phyloP scores from a whole-genome alignment of 2,113 vertebrate species.

The Mus pahari region DNA sequence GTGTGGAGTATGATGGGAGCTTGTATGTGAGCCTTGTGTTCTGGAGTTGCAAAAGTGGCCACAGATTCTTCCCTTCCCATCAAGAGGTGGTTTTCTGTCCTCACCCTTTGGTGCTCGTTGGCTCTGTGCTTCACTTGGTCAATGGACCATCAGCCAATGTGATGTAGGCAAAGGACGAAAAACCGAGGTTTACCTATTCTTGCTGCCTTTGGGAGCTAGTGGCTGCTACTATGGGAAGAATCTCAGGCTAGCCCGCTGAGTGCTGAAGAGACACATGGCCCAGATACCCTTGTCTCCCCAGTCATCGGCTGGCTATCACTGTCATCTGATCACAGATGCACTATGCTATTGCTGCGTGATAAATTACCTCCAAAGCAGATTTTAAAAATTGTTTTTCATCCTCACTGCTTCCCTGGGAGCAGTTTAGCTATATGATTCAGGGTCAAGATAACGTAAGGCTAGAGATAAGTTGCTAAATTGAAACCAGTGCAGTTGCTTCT shows the following conservation, averaged over 20 bases:
- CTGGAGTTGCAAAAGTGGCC: not conserved
- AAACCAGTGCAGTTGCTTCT: not conserved
- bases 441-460: not conserved
- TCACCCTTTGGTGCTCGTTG: not conserved
- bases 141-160: not conserved
- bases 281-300: not conserved
- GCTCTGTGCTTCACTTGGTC: not conserved
- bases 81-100: not conserved
- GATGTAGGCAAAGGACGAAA: not conserved
- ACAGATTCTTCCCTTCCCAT: not conserved
- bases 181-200: not conserved
- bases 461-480: not conserved
- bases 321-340: not conserved
- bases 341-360: not conserved
- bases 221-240: not conserved
- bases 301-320: not conserved
- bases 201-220: not conserved
- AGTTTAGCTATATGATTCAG: not conserved
- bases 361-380: conserved; percentile 30
- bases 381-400: not conserved
- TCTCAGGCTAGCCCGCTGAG: not conserved
- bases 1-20: not conserved
- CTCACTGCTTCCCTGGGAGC: not conserved
- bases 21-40: not conserved
- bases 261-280: not conserved